Conservation (phyloP, 2,113 vertebrate genomes). For the Phaethon lepturus region DNA sequence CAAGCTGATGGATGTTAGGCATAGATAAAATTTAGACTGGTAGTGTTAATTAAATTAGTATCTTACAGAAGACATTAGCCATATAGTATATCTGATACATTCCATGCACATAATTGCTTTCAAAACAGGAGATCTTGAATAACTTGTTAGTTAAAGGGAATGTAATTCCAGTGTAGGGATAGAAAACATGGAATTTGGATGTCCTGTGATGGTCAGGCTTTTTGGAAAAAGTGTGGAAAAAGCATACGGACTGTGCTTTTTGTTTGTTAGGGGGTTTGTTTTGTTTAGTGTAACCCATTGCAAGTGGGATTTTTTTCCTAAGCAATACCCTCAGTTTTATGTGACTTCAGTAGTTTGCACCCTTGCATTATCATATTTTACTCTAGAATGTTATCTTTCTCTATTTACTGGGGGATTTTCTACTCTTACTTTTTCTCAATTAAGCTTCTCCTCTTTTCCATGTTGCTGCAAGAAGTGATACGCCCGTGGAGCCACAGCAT, state of each 20-base stretch:
- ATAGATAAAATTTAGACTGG: not conserved
- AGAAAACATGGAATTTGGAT: not conserved
- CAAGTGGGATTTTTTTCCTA: not conserved
- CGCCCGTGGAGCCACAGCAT: slow-evolving; percentile 85
- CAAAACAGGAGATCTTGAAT: not conserved
- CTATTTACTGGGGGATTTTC: not conserved
- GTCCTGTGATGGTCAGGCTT: not conserved
- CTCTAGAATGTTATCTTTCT: not conserved
- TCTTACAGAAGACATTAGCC: not conserved
- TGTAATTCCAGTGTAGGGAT: not conserved
- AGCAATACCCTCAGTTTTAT: not conserved
- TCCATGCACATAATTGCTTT: not conserved
- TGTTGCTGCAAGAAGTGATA: slow-evolving; percentile 79
- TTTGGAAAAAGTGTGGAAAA: not conserved
- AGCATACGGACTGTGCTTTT: not conserved
- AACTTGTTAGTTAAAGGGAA: not conserved
- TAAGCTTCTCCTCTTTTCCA: slow-evolving; percentile 21
- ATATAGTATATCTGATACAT: not conserved
- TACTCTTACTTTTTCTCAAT: not conserved
- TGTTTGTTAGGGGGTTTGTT: not conserved
- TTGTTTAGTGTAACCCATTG: not conserved
- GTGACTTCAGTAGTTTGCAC: not conserved
- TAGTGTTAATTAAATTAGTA: not conserved
- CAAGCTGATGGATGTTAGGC: not conserved
- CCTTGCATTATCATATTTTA: not conserved